phyloP scores from a whole-genome alignment of 2,113 vertebrate species.

The Coryphaenoides rupestris region DNA sequence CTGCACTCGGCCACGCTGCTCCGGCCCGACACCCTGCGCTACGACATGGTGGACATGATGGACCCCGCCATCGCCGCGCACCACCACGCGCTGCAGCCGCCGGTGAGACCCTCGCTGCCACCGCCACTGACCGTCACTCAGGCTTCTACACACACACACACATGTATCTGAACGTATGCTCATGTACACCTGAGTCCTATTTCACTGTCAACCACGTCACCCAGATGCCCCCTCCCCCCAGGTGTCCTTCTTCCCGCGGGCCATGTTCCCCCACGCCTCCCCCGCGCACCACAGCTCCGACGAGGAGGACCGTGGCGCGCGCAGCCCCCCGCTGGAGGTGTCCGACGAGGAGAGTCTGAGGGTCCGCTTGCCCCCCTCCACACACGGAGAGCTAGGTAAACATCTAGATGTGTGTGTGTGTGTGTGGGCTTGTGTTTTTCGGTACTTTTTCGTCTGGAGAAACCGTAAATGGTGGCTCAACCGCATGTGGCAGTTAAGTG shows the following conservation, averaged over 20 bases:
- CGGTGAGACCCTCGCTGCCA: slow-evolving; percentile 50
- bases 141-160: background rate
- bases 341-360: slow-evolving; percentile 91
- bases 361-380: slow-evolving; percentile 78
- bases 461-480: no score
- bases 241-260: slow-evolving; percentile 64
- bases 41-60: slow-evolving; percentile 83
- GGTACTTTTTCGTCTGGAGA: no score
- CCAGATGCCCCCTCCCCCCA: no score
- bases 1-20: slow-evolving; percentile 82
- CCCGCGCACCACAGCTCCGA: slow-evolving; percentile 86
- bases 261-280: slow-evolving; percentile 76
- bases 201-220: no score
- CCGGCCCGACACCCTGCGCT: slow-evolving; percentile 70
- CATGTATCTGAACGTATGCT: background rate
- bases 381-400: slow-evolving; percentile 82
- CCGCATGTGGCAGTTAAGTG: no score
- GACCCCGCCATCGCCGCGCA: slow-evolving; percentile 78
- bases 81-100: slow-evolving; percentile 63
- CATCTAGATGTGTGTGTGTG: no score
- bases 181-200: no score
- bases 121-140: background rate
- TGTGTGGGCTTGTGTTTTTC: no score
- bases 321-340: slow-evolving; percentile 89
- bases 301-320: slow-evolving; percentile 86